Base-by-base conservation (phyloP, 2,113 vertebrate genomes). In the Nansenia antarctica region DNA sequence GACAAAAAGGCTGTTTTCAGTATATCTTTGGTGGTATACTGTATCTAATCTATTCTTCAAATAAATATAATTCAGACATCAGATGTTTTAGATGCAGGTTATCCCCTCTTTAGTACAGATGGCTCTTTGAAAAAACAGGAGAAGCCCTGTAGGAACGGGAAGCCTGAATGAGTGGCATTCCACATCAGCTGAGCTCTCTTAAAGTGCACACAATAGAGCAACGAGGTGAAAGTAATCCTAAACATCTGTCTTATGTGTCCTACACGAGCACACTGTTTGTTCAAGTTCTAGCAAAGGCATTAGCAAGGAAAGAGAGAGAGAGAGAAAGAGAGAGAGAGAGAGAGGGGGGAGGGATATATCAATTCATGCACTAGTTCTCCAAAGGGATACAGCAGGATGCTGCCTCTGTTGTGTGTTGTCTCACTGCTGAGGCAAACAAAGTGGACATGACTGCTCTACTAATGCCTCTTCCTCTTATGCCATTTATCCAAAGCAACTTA, bases 211-310 rank as follows among this genome's bases (percentile, higher is more conserved):
- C 85, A 88, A 87, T 85, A 72, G 87, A 88, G 88, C 89, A 86
- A 82, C 78, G 89, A 87, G 87, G 86, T 89, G 88, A 89, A 86
- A 86, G 88, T 90, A 90, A 90, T 90, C 85, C 86, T 85, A 84
- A 89, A 89, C 89, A 90, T 89, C 89, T 90, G 89, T 88, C 85
- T 86, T 73, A 63, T 85, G 75, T 82, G 89, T 87, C 83, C 84
- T 85, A 87, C 87, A 87, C 78, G 83, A 83, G 82, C 84, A 74
- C 76, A 72, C 87, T 86, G 87, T 89, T 89, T 88, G 87, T 85
- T 89, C 85, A 86, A 87, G 86, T 89, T 81, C 85, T 76, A 83
- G 82, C 62, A 82, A 82, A 87, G 85, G 86, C 85, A 88, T 89
- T 88, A 86, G 86, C 79, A 9, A 35, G 77, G 47, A 60, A 5